These are phyloP conservation scores for Pseudanteris insignis DNA, from an alignment of 2,888 invertebrate species.

Conservation along the genomic window DNA sequence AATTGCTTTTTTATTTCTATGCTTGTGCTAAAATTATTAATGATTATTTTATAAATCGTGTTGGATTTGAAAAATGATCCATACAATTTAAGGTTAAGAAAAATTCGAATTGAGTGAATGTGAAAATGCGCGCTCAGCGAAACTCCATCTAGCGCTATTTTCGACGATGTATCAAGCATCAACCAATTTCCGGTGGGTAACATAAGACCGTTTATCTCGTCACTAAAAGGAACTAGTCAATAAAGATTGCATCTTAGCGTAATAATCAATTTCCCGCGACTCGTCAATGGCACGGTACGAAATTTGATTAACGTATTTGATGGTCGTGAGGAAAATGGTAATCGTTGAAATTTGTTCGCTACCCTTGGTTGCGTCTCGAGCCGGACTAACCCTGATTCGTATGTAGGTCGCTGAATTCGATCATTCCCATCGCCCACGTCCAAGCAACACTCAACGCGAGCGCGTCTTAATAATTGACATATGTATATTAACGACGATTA, in stretches of 20 bases:
- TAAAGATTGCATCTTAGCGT: conserved; percentile 28
- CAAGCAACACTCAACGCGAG: conserved; percentile 17
- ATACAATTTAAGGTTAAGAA: no score
- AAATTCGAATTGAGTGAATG: no score
- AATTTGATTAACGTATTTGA: conserved; percentile 24
- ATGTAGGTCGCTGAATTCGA: conserved; percentile 33
- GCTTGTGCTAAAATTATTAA: no score
- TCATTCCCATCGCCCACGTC: conserved; percentile 38
- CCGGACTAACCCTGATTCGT: conserved; percentile 14
- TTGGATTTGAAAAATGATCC: no score
- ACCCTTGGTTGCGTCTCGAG: conserved; percentile 6
- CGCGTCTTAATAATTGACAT: conserved; percentile 42
- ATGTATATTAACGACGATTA: conserved; percentile 44
- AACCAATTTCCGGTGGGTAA: conserved; percentile 18
- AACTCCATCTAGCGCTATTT: conserved; percentile 2
- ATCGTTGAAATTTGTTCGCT: conserved; percentile 18
- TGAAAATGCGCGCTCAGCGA: not conserved
- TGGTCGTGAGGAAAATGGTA: conserved; percentile 14
- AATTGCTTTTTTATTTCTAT: no score
- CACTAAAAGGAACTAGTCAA: conserved; percentile 23
- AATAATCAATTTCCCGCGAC: conserved; percentile 24
- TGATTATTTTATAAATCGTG: no score
- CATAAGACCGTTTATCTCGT: conserved; percentile 19
- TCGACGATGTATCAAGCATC: conserved; percentile 9
- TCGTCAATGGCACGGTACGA: conserved; percentile 13